Base-by-base conservation (phyloP, 2,888 invertebrate species). In the Thereva nobilitata region DNA sequence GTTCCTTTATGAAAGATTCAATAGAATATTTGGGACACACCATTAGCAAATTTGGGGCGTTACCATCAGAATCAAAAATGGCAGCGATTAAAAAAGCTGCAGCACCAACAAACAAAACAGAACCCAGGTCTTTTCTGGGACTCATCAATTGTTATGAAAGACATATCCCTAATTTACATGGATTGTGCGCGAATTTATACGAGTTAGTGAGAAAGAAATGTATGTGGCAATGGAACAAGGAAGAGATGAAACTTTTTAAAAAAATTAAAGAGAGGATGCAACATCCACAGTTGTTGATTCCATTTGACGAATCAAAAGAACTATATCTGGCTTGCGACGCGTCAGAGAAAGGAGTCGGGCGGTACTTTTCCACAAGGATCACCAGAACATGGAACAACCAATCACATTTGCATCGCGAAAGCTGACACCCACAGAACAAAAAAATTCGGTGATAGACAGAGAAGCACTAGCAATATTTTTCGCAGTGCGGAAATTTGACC, bases 371-470 rank as follows among this genome's bases (percentile, higher is more conserved):
- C 47, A 47, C 47, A 10, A 23, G 23, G 23, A 23, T 23, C 23
- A 23, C 23, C 23, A 23, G 23, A 23, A 23, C 23, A 23, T 23
- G 1, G 47, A 47, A 10, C 12, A n/a, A 47, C 10, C 47, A 47
- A 47, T 47, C 10, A 47, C 47, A 10, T 47, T 47, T 47, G 47
- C 47, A 47, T 47, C 47, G 12, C 7, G 47, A 6, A 47, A 47
- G 4, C n/a, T 47, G 4, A 47, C 47, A 47, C 9, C 7, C 6
- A 9, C 10, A 10, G 47, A 47, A n/a, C 5, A 47, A n/a, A 47
- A 47, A 10, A 5, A 47, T 10, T 47, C 47, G 6, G 47, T 47
- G 5, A 47, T 47, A 10, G 47, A 47, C n/a, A 9, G 47, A 2
- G 47, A 10, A 47, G 47, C 47, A 47, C 1, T 47, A 10, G 47